phyloP scores from a whole-genome alignment of 2,888 invertebrate species.

The Arrhopalites spinosus region DNA sequence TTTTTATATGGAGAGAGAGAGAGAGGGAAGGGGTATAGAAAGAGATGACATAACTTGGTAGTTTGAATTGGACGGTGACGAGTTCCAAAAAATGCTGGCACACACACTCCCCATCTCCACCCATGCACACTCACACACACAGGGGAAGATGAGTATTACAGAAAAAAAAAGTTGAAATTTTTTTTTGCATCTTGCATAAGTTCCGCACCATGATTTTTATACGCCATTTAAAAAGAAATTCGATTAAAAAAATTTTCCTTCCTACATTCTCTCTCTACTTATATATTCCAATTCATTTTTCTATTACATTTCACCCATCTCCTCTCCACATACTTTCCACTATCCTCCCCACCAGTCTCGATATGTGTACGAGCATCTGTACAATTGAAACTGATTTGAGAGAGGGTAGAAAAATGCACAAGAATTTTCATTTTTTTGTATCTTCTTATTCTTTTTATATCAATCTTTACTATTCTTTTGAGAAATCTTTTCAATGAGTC shows the following conservation, averaged over 20 bases:
- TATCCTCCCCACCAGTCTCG: too few species aligned
- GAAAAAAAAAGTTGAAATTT: too few species aligned
- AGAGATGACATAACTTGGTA: not conserved
- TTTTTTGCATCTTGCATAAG: slow-evolving; percentile 28
- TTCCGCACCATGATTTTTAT: slow-evolving; percentile 34
- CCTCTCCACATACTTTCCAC: not conserved
- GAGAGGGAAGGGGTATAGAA: too few species aligned
- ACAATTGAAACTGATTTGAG: too few species aligned
- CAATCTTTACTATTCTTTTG: too few species aligned
- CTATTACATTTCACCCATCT: slow-evolving; percentile 3
- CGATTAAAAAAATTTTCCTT: slow-evolving; percentile 25
- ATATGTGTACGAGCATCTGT: too few species aligned
- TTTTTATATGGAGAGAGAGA: too few species aligned
- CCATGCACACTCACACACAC: not conserved
- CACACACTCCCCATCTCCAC: not conserved
- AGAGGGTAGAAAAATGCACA: too few species aligned
- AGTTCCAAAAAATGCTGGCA: slow-evolving; percentile 12
- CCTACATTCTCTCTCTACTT: not conserved
- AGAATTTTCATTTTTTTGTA: too few species aligned
- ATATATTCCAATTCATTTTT: slow-evolving; percentile 5
- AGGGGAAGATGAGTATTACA: not conserved
- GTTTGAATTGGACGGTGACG: not conserved
- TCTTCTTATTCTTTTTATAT: too few species aligned
- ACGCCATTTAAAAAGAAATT: slow-evolving; percentile 36
- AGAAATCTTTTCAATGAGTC: too few species aligned